Evolutionary conservation across 2,797 vertebrate species (phyloP), one percentile per base, ranked within the genome.

Genomic region (Danionella dracula): DNA sequence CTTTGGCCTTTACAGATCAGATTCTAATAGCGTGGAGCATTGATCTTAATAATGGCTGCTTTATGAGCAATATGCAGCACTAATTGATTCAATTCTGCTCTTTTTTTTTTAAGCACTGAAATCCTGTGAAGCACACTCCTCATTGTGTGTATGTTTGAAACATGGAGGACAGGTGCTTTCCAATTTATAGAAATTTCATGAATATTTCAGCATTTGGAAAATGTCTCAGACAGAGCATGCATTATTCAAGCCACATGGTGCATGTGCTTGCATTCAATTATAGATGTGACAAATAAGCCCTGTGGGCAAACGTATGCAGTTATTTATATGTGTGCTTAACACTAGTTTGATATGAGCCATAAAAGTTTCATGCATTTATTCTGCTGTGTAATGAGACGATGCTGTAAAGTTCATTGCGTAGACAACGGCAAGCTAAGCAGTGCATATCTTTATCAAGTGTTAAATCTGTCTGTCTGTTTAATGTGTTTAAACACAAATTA

Each of bases 261-360:
- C 71, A 76, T 78, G 73, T 78, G 76, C 66, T 78, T 68, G 76
- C 76, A 78, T 78, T 78, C 68, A 78, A 74, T 78, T 76, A 72
- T 73, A 72, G 66, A 73, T 74, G 71, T 76, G 76, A 78, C 68
- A 76, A 78, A 78, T 76, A 78, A 69, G 71, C 68, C 73, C 71
- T 60, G 59, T 74, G 75, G 72, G 75, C 61, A 71, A 74, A 71
- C n/a, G 38, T 71, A 71, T 66, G 71, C 71, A 50, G 70, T 74
- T 76, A 74, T 76, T 74, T 76, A 74, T 76, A 66, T 74, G 71
- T 71, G 70, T 71, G 63, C 75, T 76, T 74, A 74, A 76, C 68
- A 63, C 61, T 62, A 50, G 58, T 53, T 54, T 62, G 68, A 66
- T 51, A 29, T 35, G 38, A 27, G 65, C 20, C 42, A 66, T 71